Base-by-base conservation (phyloP, 2,888 invertebrate genomes). In the Marasmarcha lunaedactyla region DNA sequence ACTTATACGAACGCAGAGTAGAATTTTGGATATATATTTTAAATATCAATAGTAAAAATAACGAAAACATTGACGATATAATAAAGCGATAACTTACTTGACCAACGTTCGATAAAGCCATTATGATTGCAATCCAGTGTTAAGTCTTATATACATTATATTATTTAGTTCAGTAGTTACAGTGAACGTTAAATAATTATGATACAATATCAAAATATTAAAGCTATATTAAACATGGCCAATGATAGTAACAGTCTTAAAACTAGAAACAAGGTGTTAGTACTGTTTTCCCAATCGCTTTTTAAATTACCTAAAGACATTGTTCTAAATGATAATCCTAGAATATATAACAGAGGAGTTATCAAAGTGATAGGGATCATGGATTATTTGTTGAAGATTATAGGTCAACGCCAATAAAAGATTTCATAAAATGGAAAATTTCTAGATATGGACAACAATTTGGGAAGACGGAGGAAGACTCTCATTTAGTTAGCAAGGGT, bases 1-100 rank as follows among this genome's bases (percentile, higher is more conserved):
- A 83, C 72, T 79, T 74, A 81, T 79, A 74, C 69, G 66, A 81
- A 83, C 79, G 74, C 66, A 79, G 73, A 72, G 74, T 81, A 81
- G 69, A 83, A 78, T 81, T 81, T 79, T 71, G 67, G 74, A 83
- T 81, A 79, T 70, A 83, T 78, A 76, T 74, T 77, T n/a, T 71
- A 64, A 73, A 62, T 52, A 13, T 14, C 9, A 73, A 74, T 77
- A 71, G 69, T 71, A 71, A 71, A 59, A 55, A 72, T 78, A 79
- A 79, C 79, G 78, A 64, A 20, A 81, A 79, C 78, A 71, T 73
- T 62, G 68, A 72, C 68, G 70, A 63, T 63, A 53, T 68, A n/a
- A n/a, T n/a, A 69, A 79, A 79, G 79, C 78, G 59, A 60, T 76
- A 77, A 79, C 71, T 69, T 63, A 69, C 62, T 71, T 70, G 55